Conservation (phyloP, 2,888 invertebrate genomes). For the Amaurobius ferox region DNA sequence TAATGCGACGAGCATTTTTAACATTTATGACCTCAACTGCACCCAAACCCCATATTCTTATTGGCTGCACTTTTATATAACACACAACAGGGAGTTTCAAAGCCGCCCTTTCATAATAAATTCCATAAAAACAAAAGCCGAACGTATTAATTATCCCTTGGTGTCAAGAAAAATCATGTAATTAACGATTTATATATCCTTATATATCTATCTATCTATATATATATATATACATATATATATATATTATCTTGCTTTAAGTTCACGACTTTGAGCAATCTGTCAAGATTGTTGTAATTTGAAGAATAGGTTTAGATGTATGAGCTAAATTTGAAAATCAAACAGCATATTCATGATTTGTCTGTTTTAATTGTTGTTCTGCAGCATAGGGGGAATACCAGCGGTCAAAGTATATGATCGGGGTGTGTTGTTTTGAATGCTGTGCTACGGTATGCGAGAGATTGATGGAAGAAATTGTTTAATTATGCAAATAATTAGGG, state of each 20-base stretch:
- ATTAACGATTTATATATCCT: slow-evolving; percentile 32
- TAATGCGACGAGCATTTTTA: slow-evolving; percentile 47
- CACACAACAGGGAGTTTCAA: slow-evolving; percentile 17
- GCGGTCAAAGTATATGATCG: neutral
- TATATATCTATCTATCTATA: slow-evolving; percentile 36
- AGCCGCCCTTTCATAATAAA: slow-evolving; percentile 47
- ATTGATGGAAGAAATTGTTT: neutral
- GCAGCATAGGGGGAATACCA: too few species aligned
- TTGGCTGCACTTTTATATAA: slow-evolving; percentile 23
- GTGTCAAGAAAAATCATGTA: slow-evolving; percentile 51
- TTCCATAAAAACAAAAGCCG: slow-evolving; percentile 31
- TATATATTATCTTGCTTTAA: slow-evolving; percentile 31
- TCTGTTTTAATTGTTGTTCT: neutral
- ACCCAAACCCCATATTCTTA: slow-evolving; percentile 8
- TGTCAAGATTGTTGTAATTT: slow-evolving; percentile 28
- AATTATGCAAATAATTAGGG: slow-evolving; percentile 15
- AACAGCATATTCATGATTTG: slow-evolving; percentile 14
- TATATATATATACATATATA: slow-evolving; percentile 11
- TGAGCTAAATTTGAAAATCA: slow-evolving; percentile 14
- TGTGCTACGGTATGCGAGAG: neutral
- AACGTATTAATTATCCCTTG: slow-evolving; percentile 50
- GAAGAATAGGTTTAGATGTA: neutral
- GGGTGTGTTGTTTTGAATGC: neutral
- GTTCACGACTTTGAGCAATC: slow-evolving; percentile 29
- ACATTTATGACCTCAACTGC: slow-evolving; percentile 54